Conservation (phyloP, 2,888 invertebrate genomes). For the Andrena trimmerana region DNA sequence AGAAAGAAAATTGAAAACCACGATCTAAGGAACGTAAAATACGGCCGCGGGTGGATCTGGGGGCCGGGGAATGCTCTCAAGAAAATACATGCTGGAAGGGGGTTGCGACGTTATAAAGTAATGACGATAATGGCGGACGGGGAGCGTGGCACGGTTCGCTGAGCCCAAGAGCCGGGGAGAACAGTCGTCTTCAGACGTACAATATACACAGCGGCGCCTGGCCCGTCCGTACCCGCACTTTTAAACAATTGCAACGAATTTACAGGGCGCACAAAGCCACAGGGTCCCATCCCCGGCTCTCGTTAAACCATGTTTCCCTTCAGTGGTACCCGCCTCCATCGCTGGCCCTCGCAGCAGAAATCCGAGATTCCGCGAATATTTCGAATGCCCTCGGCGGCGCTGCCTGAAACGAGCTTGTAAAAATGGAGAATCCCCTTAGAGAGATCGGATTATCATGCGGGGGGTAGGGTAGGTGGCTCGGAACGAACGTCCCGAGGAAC, state of each 20-base stretch:
- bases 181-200: constrained; percentile 6
- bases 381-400: constrained; percentile 60
- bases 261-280: background rate
- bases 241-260: constrained; percentile 62
- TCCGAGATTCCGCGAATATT: constrained; percentile 74
- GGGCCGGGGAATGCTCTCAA: constrained; percentile 45
- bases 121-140: constrained; percentile 53
- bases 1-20: background rate
- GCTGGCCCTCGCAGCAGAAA: constrained; percentile 44
- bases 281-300: constrained; percentile 1
- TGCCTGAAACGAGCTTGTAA: constrained; percentile 71
- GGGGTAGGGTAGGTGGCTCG: background rate
- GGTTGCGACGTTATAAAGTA: constrained; percentile 52
- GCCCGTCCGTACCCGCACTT: constrained; percentile 15
- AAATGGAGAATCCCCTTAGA: constrained; percentile 71
- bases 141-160: constrained; percentile 47
- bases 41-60: background rate
- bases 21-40: constrained; percentile 9
- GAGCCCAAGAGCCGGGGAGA: constrained; percentile 15
- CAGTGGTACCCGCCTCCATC: background rate
- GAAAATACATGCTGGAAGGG: constrained; percentile 43
- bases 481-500: constrained; percentile 1
- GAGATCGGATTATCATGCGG: constrained; percentile 67
- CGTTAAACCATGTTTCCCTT: constrained; percentile 24
- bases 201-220: no score